Percentiles rank a stretch among this genome's conserved stretches.
Evolutionary conservation across 1,140 invertebrate species (phyloP).

Genomic region (honey bee (Apis mellifera)): Amel_HAv3.1 CM009933.2:3382501-3383000

Average conservation of each 20-base stretch:
- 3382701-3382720: too few species aligned
- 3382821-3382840: too few species aligned
- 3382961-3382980: slow-evolving; percentile 24
- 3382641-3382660: slow-evolving; percentile 8
- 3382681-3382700: slow-evolving; percentile 25
- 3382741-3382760: too few species aligned
- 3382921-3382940: background rate
- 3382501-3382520: slow-evolving; percentile 63
- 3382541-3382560: slow-evolving; percentile 41
- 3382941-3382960: background rate
- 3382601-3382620: background rate
- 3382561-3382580: slow-evolving; percentile 53
- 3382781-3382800: too few species aligned
- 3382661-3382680: background rate
- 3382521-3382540: background rate
- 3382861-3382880: too few species aligned
- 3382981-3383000: slow-evolving; percentile 40
- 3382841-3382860: too few species aligned
- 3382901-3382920: background rate
- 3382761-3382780: too few species aligned
- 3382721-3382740: too few species aligned
- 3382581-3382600: slow-evolving; percentile 58
- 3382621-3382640: slow-evolving; percentile 47
- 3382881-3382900: too few species aligned
- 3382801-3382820: too few species aligned